Base-by-base conservation (phyloP, 2,888 invertebrate species). In the Tiphia femorata region DNA sequence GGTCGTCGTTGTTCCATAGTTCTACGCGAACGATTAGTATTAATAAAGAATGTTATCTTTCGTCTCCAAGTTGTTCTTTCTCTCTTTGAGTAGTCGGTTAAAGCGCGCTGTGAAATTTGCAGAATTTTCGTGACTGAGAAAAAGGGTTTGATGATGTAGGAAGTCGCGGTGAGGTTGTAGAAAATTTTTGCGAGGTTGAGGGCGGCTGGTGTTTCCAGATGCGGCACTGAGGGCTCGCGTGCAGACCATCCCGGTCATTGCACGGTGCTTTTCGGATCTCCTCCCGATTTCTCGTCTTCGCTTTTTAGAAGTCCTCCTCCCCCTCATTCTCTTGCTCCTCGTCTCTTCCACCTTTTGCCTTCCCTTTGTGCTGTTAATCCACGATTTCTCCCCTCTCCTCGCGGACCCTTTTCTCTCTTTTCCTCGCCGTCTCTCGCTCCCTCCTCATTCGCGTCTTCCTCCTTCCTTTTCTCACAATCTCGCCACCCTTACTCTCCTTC, bases 241-340 rank as follows among this genome's bases (percentile, higher is more conserved):
- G 67, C 58, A 57, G 66, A 72, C 77, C 67, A 69, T 55, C 66
- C n/a, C 77, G 77, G 77, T 77, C 77, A 78, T 72, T 77, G 77
- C 70, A 72, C 78, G 76, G 64, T 33, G 46, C 63, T 71, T 68
- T 73, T 71, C 64, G 72, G 55, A 74, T 77, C 75, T 66, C n/a
- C n/a, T n/a, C n/a, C n/a, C 68, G 72, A 78, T 77, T 74, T 72
- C 63, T 58, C 62, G 50, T 65, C 53, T 61, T 74, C 47, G 42
- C 54, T 61, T 58, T 64, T 61, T 63, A 30, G 41, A 8, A 42
- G 47, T 30, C 49, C 69, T 62, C 56, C n/a, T n/a, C n/a, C n/a
- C n/a, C n/a, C n/a, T n/a, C n/a, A n/a, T n/a, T n/a, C n/a, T n/a
- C n/a, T n/a, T n/a, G n/a, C n/a, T n/a, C n/a, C n/a, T n/a, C n/a